These are phyloP conservation scores for Epicampocera succincta DNA, from an alignment of 2,888 invertebrate species.

Conservation along the genomic window DNA sequence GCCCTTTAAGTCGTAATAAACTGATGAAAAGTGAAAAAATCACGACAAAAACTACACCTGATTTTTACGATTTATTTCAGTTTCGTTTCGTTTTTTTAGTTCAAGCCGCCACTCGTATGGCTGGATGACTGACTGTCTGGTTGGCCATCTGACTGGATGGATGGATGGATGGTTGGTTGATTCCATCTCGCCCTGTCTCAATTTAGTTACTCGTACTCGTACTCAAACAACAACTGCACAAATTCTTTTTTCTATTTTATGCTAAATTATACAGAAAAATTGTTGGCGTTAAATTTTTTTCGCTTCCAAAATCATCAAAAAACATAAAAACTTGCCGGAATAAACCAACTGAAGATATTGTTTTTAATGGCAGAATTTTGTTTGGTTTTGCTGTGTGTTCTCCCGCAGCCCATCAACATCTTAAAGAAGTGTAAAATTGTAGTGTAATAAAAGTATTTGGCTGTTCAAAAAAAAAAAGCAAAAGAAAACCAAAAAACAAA, in stretches of 20 bases:
- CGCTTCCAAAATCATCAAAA: conserved; percentile 71
- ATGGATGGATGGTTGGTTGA: conserved; percentile 45
- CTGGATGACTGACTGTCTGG: neutral
- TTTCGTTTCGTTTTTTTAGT: too few species aligned
- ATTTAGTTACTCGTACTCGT: conserved; percentile 26
- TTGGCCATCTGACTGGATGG: conserved; percentile 10
- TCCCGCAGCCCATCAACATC: conserved; percentile 53
- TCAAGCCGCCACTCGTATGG: conserved; percentile 56
- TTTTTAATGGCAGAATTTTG: neutral
- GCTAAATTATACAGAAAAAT: conserved; percentile 68
- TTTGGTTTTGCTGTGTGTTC: neutral
- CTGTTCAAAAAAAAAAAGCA: conserved; percentile 7
- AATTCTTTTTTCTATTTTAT: conserved; percentile 56
- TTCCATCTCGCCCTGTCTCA: conserved; percentile 24
- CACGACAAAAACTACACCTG: conserved; percentile 43
- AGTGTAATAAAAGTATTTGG: conserved; percentile 51
- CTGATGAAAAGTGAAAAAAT: neutral
- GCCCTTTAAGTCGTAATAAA: neutral
- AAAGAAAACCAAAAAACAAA: conserved; percentile 18
- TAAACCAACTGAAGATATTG: conserved; percentile 26
- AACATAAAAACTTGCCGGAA: conserved; percentile 36
- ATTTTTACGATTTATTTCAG: conserved; percentile 60
- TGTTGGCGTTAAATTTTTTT: conserved; percentile 78
- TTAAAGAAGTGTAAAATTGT: conserved; percentile 63
- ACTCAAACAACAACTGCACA: conserved; percentile 48